These are phyloP conservation scores for Parasteatoda tepidariorum DNA, from an alignment of 1,140 invertebrate species.

Conservation along the genomic window DNA sequence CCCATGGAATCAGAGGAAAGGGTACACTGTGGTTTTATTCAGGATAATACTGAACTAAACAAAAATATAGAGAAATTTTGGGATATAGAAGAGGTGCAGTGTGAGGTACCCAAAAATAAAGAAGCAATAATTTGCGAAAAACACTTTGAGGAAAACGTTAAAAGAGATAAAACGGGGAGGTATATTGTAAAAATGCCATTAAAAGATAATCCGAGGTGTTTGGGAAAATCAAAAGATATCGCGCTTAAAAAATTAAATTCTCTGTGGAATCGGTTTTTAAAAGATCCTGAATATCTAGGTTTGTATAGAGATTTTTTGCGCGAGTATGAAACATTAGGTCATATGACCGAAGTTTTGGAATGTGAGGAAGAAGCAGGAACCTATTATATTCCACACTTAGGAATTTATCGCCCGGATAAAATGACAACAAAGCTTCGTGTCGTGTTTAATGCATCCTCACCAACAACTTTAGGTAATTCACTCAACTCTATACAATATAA, in stretches of 20 bases:
- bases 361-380: background rate
- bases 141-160: background rate
- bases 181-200: background rate
- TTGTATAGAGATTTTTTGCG: background rate
- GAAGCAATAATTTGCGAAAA: background rate
- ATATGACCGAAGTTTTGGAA: background rate
- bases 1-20: background rate
- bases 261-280: background rate
- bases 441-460: slow-evolving; percentile 62
- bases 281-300: background rate
- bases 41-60: background rate
- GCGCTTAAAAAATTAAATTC: background rate
- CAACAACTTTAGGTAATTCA: background rate
- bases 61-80: slow-evolving; percentile 1
- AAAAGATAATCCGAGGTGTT: background rate
- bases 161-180: background rate
- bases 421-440: slow-evolving; percentile 62
- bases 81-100: background rate
- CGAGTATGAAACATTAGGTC: background rate
- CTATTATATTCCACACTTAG: slow-evolving; percentile 62
- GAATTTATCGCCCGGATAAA: slow-evolving; percentile 59
- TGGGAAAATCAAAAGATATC: background rate
- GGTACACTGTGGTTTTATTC: background rate
- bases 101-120: background rate
- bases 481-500: background rate